These are phyloP conservation scores for Galerucella calmariensis DNA, from an alignment of 2,888 invertebrate genomes.

Conservation along the genomic window DNA sequence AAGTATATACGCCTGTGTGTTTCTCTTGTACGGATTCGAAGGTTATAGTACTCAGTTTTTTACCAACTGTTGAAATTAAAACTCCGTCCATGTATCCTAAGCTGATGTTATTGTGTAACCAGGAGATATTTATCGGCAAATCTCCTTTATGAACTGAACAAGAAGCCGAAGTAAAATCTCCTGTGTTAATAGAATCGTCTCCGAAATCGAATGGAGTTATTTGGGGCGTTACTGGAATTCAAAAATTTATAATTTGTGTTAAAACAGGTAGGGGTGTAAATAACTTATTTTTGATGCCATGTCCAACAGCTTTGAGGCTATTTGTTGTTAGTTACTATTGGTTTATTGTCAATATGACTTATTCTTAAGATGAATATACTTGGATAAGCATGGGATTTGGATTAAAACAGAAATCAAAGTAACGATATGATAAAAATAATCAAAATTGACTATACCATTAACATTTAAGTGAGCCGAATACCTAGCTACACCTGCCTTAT, in stretches of 20 bases:
- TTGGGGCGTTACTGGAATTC: constrained; percentile 73
- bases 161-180: constrained; percentile 75
- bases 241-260: background rate
- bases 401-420: background rate
- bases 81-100: constrained; percentile 55
- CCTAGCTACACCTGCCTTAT: constrained; percentile 67
- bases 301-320: background rate
- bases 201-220: constrained; percentile 77
- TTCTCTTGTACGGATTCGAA: constrained; percentile 77
- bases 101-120: constrained; percentile 78
- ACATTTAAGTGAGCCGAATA: constrained; percentile 74
- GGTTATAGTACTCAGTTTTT: constrained; percentile 69
- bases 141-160: constrained; percentile 81
- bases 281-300: too few species aligned
- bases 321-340: background rate
- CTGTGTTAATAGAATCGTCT: constrained; percentile 78
- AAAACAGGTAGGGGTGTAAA: too few species aligned
- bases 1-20: constrained; percentile 82
- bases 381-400: background rate
- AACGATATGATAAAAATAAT: constrained; percentile 1
- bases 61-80: constrained; percentile 68
- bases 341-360: background rate
- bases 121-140: constrained; percentile 77
- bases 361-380: background rate
- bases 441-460: constrained; percentile 66